Evolutionary conservation across 2,888 invertebrate species (phyloP).

Genomic region (Callosobruchus maculatus): DNA sequence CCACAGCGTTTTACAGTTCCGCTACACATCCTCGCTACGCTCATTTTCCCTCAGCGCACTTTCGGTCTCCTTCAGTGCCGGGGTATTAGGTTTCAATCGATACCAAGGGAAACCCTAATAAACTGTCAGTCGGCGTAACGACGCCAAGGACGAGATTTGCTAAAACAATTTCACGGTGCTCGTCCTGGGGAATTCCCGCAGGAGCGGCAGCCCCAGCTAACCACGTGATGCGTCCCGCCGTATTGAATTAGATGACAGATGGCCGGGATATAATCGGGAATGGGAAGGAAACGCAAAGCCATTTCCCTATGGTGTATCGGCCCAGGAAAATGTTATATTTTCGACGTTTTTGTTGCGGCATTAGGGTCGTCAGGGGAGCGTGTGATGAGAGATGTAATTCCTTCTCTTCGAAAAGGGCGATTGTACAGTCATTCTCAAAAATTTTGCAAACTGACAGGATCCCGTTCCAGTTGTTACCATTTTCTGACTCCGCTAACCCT

Average conservation of each 20-base stretch:
- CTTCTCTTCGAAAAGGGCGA: background rate
- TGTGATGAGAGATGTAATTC: background rate
- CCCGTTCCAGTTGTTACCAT: no score
- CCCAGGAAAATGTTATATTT: background rate
- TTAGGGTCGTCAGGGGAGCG: background rate
- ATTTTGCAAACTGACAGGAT: no score
- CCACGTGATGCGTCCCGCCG: background rate
- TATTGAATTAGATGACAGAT: slow-evolving; percentile 37
- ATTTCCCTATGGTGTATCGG: background rate
- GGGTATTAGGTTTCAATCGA: slow-evolving; percentile 32
- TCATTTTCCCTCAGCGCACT: no score
- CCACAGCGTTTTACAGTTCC: no score
- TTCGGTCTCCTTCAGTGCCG: background rate
- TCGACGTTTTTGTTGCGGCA: background rate
- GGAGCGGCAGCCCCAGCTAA: slow-evolving; percentile 17
- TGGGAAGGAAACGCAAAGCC: background rate
- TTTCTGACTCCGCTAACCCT: no score
- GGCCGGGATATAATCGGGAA: slow-evolving; percentile 25
- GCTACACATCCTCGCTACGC: no score
- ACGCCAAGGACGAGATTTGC: slow-evolving; percentile 35
- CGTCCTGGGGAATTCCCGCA: slow-evolving; percentile 16
- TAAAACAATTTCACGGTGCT: slow-evolving; percentile 37
- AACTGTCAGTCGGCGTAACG: slow-evolving; percentile 31
- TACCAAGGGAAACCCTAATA: slow-evolving; percentile 26
- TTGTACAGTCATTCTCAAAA: no score